A percentile compares a stretch with the other conserved stretches of the same genome.
Evolutionary conservation across 2,113 vertebrate genomes (phyloP).

Genomic region (Nettapus auritus): DNA sequence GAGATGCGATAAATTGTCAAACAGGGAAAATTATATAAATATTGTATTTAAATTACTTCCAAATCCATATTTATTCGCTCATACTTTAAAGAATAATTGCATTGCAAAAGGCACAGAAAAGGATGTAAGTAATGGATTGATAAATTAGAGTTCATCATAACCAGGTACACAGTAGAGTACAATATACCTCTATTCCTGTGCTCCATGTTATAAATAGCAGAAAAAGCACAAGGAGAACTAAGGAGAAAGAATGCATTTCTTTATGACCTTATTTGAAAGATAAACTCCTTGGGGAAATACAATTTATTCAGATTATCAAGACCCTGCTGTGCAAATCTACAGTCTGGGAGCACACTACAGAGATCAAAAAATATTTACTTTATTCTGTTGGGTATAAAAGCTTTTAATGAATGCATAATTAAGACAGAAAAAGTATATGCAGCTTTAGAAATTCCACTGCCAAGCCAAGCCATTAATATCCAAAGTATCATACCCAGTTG

Average conservation of each 20-base stretch:
- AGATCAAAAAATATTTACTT: conserved; percentile 92
- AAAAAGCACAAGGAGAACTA: conserved; percentile 78
- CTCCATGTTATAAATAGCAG: conserved; percentile 67
- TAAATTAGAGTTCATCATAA: conserved; percentile 73
- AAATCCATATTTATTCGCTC: conserved; percentile 32
- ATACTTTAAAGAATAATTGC: conserved; percentile 62
- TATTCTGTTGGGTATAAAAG: conserved; percentile 88
- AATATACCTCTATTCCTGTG: conserved; percentile 57
- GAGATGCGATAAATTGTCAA: conserved; percentile 18
- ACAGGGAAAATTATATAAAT: conserved; percentile 40
- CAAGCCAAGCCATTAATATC: conserved; percentile 84
- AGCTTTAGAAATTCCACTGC: conserved; percentile 81
- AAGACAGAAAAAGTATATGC: conserved; percentile 83
- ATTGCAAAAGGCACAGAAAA: conserved; percentile 50
- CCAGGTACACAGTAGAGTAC: conserved; percentile 54
- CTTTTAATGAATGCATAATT: conserved; percentile 91
- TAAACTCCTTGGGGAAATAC: conserved; percentile 87
- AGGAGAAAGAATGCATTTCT: conserved; percentile 80
- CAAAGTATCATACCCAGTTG: conserved; percentile 73
- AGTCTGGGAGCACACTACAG: conserved; percentile 86
- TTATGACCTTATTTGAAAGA: conserved; percentile 88
- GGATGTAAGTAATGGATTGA: conserved; percentile 61
- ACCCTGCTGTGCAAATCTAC: conserved; percentile 89
- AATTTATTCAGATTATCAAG: conserved; percentile 90
- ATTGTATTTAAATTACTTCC: conserved; percentile 52